These are phyloP conservation scores for Stegodyphus mimosarum DNA, from an alignment of 1,140 invertebrate species.

Conservation along the genomic window DNA sequence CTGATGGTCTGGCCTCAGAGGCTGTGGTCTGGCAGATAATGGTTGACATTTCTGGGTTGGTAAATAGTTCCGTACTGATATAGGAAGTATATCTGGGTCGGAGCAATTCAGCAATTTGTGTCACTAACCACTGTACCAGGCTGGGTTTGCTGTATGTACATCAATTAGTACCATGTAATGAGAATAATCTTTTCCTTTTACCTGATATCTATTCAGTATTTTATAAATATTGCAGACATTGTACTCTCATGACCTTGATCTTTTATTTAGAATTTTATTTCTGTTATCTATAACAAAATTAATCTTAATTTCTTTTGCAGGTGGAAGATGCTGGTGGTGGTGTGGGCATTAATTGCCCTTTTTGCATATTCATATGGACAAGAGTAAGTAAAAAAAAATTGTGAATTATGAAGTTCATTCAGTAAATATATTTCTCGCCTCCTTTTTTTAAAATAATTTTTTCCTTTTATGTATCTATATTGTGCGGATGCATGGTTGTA, in stretches of 20 bases:
- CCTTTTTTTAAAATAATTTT: background rate
- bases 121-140: background rate
- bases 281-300: background rate
- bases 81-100: no score
- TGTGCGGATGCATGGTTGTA: background rate
- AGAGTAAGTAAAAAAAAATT: slow-evolving; percentile 5
- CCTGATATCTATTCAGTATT: background rate
- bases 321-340: slow-evolving; percentile 19
- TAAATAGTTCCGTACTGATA: no score
- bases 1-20: no score
- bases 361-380: background rate
- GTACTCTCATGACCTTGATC: no score
- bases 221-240: background rate
- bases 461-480: background rate
- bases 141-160: background rate
- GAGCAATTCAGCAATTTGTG: no score
- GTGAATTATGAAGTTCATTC: background rate
- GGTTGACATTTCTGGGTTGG: no score
- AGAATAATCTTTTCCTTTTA: background rate
- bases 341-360: slow-evolving; percentile 49
- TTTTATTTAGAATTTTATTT: background rate
- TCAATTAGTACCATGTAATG: background rate
- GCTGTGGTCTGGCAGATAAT: no score
- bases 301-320: slow-evolving; percentile 5
- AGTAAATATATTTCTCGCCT: background rate